Evolutionary conservation across 2,113 vertebrate genomes (phyloP).

Genomic region (Gorsachius goisagi): DNA sequence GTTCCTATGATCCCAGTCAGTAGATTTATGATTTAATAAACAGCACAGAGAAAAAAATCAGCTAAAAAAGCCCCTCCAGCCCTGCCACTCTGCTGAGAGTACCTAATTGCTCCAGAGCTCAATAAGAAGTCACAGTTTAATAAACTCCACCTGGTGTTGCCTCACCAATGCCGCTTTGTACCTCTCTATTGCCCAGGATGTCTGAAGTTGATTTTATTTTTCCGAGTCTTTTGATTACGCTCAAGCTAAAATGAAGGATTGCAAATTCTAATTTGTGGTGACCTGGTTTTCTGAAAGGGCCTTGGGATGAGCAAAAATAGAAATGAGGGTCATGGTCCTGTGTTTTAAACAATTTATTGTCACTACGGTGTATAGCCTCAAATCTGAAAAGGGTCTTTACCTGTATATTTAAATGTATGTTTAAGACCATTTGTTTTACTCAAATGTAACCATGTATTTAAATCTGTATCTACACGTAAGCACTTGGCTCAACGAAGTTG

Average conservation of each 20-base stretch:
- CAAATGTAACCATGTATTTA: neutral
- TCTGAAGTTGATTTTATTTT: neutral
- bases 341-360: neutral
- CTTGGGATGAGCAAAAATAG: neutral
- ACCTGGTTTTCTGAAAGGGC: neutral
- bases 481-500: neutral
- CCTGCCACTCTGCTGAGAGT: neutral
- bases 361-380: neutral
- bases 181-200: neutral
- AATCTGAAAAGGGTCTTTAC: neutral
- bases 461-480: neutral
- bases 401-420: neutral
- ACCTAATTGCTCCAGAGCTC: slow-evolving; percentile 10
- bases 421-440: neutral
- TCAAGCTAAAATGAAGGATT: neutral
- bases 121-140: slow-evolving; percentile 14
- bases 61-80: neutral
- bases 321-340: neutral
- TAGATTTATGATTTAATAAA: slow-evolving; percentile 46
- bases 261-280: neutral
- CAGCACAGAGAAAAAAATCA: neutral
- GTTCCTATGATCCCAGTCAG: neutral
- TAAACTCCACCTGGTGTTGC: neutral
- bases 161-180: neutral
- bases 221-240: neutral